phyloP scores from a whole-genome alignment of 2,888 invertebrate genomes.

The Seladonia tumulorum region DNA sequence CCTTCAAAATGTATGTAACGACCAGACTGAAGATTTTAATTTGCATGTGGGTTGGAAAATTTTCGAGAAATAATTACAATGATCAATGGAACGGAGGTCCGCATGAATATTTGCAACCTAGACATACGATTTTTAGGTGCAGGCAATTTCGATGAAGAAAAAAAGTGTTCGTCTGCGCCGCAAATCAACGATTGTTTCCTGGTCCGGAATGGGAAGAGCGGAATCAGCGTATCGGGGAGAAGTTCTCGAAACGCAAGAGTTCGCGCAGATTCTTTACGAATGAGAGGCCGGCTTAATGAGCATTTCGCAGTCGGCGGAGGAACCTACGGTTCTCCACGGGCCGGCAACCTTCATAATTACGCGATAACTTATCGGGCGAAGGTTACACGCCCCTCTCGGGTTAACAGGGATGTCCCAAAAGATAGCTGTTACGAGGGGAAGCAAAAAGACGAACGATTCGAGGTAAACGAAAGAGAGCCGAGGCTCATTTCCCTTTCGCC shows the following conservation, averaged over 20 bases:
- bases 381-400: constrained; percentile 8
- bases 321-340: background rate
- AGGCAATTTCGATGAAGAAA: background rate
- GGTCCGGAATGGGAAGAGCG: background rate
- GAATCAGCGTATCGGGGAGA: constrained; percentile 16
- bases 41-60: background rate
- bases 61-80: too few relatives aligned
- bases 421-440: constrained; percentile 31
- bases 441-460: constrained; percentile 45
- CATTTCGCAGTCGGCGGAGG: background rate
- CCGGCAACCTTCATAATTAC: constrained; percentile 46
- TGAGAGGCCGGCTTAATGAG: constrained; percentile 8
- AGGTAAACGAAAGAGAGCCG: constrained; percentile 57
- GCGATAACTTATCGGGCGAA: constrained; percentile 53
- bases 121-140: background rate
- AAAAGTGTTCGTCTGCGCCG: background rate
- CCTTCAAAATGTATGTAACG: too few relatives aligned
- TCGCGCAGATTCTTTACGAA: background rate
- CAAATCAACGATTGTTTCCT: background rate
- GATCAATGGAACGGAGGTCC: too few relatives aligned
- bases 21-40: too few relatives aligned
- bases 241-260: background rate
- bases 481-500: constrained; percentile 69
- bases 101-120: background rate
- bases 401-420: constrained; percentile 15